A percentile compares a stretch with the other conserved stretches of the same genome.
phyloP scores from a whole-genome alignment of 2,797 vertebrate genomes.

The Thamnophis elegans region DNA sequence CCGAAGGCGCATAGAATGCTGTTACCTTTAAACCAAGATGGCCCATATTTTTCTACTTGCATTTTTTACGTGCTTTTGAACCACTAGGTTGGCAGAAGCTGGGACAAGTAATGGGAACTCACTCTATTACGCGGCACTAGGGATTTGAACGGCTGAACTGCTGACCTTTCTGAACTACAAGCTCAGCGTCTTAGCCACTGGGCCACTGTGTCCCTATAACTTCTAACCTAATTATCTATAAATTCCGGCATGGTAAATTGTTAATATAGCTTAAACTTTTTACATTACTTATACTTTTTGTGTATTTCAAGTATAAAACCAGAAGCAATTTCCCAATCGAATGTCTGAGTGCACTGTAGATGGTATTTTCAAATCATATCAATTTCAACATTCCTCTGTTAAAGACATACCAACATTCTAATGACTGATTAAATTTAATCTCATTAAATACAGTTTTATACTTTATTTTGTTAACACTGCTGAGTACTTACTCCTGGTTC shows the following conservation, averaged over 20 bases:
- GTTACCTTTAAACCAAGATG: too few relatives aligned
- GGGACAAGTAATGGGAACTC: too few relatives aligned
- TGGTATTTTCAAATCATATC: conserved; percentile 59
- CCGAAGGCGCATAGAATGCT: too few relatives aligned
- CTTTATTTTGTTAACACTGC: conserved; percentile 66
- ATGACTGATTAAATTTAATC: conserved; percentile 47
- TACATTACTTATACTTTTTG: neutral
- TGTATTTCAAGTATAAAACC: neutral
- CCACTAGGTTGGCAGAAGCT: too few relatives aligned
- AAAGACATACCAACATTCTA: conserved; percentile 69
- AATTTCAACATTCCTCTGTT: conserved; percentile 50
- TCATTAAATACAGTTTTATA: conserved; percentile 69
- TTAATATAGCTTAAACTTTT: neutral
- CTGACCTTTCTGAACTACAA: too few relatives aligned
- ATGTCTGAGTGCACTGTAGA: conserved; percentile 44
- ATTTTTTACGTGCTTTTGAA: too few relatives aligned
- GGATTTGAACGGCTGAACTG: too few relatives aligned
- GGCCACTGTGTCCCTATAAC: neutral
- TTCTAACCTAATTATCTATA: neutral
- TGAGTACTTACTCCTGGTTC: conserved; percentile 96
- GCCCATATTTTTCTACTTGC: too few relatives aligned
- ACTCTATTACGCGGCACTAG: too few relatives aligned
- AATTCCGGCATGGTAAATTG: neutral
- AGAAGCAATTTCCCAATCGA: neutral
- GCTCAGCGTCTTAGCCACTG: too few relatives aligned